Conservation (phyloP, 2,113 vertebrate species). For the Camelus dromedarius region DNA sequence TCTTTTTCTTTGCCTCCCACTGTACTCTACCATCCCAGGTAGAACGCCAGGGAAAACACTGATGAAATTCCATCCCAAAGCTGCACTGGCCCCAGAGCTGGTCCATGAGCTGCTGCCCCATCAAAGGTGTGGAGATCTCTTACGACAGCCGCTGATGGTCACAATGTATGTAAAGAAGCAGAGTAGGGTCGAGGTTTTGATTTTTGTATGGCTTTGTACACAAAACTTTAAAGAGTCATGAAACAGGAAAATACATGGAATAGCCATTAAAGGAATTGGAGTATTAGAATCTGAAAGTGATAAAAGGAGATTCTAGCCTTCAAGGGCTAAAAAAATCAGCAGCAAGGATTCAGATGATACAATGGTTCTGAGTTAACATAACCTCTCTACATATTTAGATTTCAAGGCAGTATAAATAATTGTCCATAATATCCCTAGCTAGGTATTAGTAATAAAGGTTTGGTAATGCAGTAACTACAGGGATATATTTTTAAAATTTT, state of each 20-base stretch:
- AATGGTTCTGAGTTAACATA: neutral
- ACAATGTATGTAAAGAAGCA: neutral
- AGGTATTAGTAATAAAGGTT: neutral
- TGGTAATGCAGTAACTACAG: neutral
- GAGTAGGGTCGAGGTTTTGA: too few relatives aligned
- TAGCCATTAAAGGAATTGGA: neutral
- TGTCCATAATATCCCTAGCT: neutral
- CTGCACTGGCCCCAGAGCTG: neutral
- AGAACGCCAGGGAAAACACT: neutral
- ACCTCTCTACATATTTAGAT: neutral
- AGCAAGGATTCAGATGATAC: neutral
- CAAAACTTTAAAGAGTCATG: neutral
- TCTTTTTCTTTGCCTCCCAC: neutral
- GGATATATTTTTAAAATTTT: neutral
- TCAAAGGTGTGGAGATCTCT: neutral
- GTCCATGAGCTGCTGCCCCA: neutral
- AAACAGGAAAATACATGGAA: neutral
- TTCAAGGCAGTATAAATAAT: neutral
- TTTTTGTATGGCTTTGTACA: neutral
- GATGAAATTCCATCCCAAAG: neutral
- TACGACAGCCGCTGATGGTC: neutral
- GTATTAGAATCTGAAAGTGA: neutral
- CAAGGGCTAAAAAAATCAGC: neutral
- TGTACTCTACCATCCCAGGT: neutral
- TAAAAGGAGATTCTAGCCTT: neutral